Evolutionary conservation across 2,888 invertebrate species (phyloP).

Genomic region (Cerastoderma edule): DNA sequence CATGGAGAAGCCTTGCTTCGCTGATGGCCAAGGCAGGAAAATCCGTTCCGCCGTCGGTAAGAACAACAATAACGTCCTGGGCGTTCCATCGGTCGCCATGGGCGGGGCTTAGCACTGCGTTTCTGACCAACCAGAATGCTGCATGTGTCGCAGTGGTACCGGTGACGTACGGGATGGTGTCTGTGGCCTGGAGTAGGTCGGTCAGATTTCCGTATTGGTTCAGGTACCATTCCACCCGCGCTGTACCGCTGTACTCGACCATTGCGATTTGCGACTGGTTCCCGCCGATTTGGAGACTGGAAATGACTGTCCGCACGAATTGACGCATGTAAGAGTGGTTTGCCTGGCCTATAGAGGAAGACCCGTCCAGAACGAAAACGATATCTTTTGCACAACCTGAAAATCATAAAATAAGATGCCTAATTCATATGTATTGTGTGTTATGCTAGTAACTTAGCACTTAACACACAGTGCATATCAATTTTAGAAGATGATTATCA

Average conservation of each 20-base stretch:
- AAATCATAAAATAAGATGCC: no score
- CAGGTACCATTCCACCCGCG: slow-evolving; percentile 54
- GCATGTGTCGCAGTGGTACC: slow-evolving; percentile 48
- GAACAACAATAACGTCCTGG: slow-evolving; percentile 34
- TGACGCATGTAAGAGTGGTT: slow-evolving; percentile 37
- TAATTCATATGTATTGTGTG: no score
- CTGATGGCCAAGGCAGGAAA: slow-evolving; percentile 35
- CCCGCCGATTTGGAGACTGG: slow-evolving; percentile 31
- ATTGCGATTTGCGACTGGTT: slow-evolving; percentile 37
- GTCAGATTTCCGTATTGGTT: slow-evolving; percentile 21
- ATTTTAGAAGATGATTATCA: no score
- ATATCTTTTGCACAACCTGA: slow-evolving; percentile 46
- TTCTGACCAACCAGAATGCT: slow-evolving; percentile 44
- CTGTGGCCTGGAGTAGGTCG: slow-evolving; percentile 23
- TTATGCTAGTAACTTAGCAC: no score
- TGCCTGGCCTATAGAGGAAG: slow-evolving; percentile 29
- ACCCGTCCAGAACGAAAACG: slow-evolving; percentile 50
- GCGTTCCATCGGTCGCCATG: slow-evolving; percentile 46
- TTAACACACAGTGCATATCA: no score
- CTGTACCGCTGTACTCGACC: slow-evolving; percentile 53
- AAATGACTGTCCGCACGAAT: slow-evolving; percentile 36
- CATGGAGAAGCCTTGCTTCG: slow-evolving; percentile 38
- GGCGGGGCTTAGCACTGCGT: slow-evolving; percentile 35
- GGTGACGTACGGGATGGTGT: slow-evolving; percentile 36
- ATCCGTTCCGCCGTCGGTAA: slow-evolving; percentile 52